Evolutionary conservation across 2,888 invertebrate species (phyloP), one percentile per base, ranked within the genome.

Genomic region (Pseudococcus jackbeardsleyi): DNA sequence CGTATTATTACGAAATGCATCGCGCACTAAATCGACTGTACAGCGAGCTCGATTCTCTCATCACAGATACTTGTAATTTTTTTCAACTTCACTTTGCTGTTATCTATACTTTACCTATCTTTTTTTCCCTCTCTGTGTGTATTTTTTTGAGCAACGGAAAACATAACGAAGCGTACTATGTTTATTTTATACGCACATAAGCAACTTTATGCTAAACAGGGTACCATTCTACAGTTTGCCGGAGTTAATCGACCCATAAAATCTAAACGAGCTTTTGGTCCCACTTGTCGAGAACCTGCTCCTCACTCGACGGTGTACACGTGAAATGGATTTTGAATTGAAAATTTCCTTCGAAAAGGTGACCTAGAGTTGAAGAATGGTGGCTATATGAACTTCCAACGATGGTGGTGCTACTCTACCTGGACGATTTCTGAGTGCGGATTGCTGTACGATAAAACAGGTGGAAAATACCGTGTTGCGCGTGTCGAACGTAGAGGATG

Each of bases 111-210:
- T 12, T 26, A 54, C 22, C 22, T 48, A 46, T n/a, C 22, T 84
- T 84, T 84, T 50, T 84, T 54, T 54, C 50, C 54, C 33, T 54
- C n/a, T 54, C 42, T 42, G 42, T 42, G 7, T 42, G 42, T 42
- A 9, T 42, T 50, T 50, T 84, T 48, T 59, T 59, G 8, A n/a
- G 54, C 46, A 86, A 50, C 86, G 86, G 72, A 86, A 86, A 86
- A 86, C 72, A 86, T 86, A 86, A 86, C 86, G 72, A 68, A 77
- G 86, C 86, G 86, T 86, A 42, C 42, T 86, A 64, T n/a, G 68
- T 86, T 86, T 68, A 86, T 68, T 68, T 64, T 86, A 64, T 64
- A 22, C 64, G 64, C 64, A n/a, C 59, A 59, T 64, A 54, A 54
- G 19, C 46, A 26, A 42, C 26, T 84, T 54, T 19, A 26, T 84